Evolutionary conservation across 2,113 vertebrate genomes (phyloP).

Genomic region (Chlamydotis undulata): DNA sequence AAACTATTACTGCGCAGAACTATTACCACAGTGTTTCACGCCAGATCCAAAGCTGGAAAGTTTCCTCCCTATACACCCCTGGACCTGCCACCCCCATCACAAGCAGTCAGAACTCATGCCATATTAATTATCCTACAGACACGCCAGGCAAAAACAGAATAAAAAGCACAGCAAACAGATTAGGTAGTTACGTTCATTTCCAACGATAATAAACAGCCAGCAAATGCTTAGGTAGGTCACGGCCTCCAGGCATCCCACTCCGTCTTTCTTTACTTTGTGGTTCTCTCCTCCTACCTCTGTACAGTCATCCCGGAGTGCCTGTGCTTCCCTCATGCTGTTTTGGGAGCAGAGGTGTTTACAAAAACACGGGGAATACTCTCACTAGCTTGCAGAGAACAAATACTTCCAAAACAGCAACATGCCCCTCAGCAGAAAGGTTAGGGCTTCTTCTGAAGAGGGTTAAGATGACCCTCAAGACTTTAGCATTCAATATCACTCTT

Average conservation of each 20-base stretch:
- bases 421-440: neutral
- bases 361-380: fast-evolving
- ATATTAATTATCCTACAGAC: neutral
- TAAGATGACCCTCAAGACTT: neutral
- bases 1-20: neutral
- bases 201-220: neutral
- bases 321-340: neutral
- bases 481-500: neutral
- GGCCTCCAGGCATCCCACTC: neutral
- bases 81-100: neutral
- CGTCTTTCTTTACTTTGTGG: neutral
- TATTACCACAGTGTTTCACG: neutral
- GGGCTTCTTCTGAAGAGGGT: neutral
- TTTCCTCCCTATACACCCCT: neutral
- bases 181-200: neutral
- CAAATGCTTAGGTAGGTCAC: neutral
- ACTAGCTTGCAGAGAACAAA: neutral
- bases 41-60: neutral
- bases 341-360: neutral
- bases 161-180: neutral
- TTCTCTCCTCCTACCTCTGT: neutral
- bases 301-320: neutral
- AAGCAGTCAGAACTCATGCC: neutral
- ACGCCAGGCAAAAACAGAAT: neutral
- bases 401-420: neutral